phyloP scores from a whole-genome alignment of 2,888 invertebrate species.

The Petrolisthes cinctipes region DNA sequence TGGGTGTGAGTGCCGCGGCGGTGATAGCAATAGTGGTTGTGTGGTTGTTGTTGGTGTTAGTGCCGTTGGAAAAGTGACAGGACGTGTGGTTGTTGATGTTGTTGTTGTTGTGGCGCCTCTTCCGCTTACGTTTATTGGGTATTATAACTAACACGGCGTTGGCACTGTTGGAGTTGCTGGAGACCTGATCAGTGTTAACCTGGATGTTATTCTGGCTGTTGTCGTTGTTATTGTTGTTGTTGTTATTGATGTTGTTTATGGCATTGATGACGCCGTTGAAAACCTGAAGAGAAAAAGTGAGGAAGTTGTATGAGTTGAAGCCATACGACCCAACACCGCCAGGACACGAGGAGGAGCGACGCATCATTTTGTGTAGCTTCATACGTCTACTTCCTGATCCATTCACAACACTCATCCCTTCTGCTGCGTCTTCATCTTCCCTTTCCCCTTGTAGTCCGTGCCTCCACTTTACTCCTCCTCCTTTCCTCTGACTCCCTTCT shows the following conservation, averaged over 20 bases:
- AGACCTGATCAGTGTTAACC: conserved; percentile 49
- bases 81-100: neutral
- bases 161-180: conserved; percentile 52
- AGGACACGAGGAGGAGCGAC: conserved; percentile 26
- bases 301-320: conserved; percentile 60
- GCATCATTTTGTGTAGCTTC: neutral
- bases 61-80: neutral
- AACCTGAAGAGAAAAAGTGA: conserved; percentile 51
- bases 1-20: conserved; percentile 27
- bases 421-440: neutral
- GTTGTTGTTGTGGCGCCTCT: neutral
- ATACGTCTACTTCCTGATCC: neutral
- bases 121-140: neutral
- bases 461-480: neutral
- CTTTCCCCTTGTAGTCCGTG: neutral
- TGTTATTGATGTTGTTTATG: conserved; percentile 54
- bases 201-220: conserved; percentile 55
- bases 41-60: neutral
- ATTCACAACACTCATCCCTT: neutral
- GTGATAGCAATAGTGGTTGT: neutral
- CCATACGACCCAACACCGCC: conserved; percentile 42
- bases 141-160: conserved; percentile 54
- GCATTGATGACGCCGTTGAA: conserved; percentile 59
- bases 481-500: neutral
- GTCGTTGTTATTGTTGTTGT: conserved; percentile 56